Base-by-base conservation (phyloP, 2,888 invertebrate species). In the Biston betularia region DNA sequence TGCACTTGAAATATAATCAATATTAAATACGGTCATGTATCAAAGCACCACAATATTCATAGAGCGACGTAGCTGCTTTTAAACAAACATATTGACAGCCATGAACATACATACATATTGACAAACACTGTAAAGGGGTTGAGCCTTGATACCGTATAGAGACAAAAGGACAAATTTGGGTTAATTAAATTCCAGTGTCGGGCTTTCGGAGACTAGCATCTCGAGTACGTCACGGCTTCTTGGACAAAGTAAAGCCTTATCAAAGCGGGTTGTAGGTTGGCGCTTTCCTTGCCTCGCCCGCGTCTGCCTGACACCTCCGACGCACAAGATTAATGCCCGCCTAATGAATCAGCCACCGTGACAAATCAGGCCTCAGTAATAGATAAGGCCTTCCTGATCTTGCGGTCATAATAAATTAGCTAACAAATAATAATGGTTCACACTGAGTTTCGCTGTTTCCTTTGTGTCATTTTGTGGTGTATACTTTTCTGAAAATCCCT, bases 331-430 rank as follows among this genome's bases (percentile, higher is more conserved):
- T 89, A 89, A 89, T 89, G 87, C 79, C 74, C 79, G 78, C 82
- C 86, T 90, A 91, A 90, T 91, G 89, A 91, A 90, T 91, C 89
- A 89, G 89, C 89, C 85, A 83, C 85, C 85, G 85, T 90, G 90
- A 90, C 89, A 90, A 90, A 90, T 91, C 89, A 89, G 87, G 80
- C 82, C 79, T 76, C 83, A 73, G 86, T 88, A 89, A 90, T 89
- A 88, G 89, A 88, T 88, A 88, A 86, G 82, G 85, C 84, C 79
- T 86, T 83, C 81, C 83, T 85, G 86, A 87, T 88, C 85, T 84
- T 83, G 81, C 78, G 82, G 82, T 83, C 81, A 82, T 85, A 85
- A 85, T 89, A 82, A 87, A 87, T 89, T 86, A 84, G 81, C 79
- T 75, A 79, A 74, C 77, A 79, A 81, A 83, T 79, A 79, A 24